Evolutionary conservation across 2,113 vertebrate species (phyloP), one percentile per base, ranked within the genome.

Genomic region (Ibidorhyncha struthersii): DNA sequence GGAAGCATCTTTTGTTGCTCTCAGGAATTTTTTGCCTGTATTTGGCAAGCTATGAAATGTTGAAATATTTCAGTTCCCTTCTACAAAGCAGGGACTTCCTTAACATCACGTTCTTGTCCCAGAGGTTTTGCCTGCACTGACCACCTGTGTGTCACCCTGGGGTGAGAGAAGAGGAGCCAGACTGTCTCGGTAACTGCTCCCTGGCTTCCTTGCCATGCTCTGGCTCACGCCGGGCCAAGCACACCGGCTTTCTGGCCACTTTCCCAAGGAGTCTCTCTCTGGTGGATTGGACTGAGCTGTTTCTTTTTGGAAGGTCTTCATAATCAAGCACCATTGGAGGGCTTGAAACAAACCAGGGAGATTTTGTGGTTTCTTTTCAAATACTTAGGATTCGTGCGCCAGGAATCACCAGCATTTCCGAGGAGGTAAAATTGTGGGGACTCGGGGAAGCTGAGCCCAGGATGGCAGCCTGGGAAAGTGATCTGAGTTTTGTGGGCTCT

Each of bases 391-490:
- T 45, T 81, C 2, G 1, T 20, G 12, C 72, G 22, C 47, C 58
- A 86, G 55, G 36, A 78, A n/a, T 56, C 26, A 82, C 20, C 74
- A 53, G 32, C 0, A 5, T 9, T 43, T 58, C 62, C 55, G 47
- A 49, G 25, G 19, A 83, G 52, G 14, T 27, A 16, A 30, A 49
- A 61, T 52, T 4, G 3, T 2, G 12, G n/a, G 7, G 77, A 89
- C 7, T 0, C 2, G 0, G 10, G 32, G 53, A 55, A 77, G 26
- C 52, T 7, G 4, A 76, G 25, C 10, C 14, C 19, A 19, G 20
- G 12, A 13, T 22, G 50, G 36, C 56, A 80, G 58, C 6, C 53
- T 77, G 53, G 19, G 58, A 30, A 81, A 14, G 4, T 2, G 0
- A 12, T n/a, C 12, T 9, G 22, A 32, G n/a, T 30, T 81, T 25